A percentile compares a stretch with the other conserved stretches of the same genome.
Conservation (phyloP, 2,888 invertebrate genomes). For the Drosophila gaucha region DNA sequence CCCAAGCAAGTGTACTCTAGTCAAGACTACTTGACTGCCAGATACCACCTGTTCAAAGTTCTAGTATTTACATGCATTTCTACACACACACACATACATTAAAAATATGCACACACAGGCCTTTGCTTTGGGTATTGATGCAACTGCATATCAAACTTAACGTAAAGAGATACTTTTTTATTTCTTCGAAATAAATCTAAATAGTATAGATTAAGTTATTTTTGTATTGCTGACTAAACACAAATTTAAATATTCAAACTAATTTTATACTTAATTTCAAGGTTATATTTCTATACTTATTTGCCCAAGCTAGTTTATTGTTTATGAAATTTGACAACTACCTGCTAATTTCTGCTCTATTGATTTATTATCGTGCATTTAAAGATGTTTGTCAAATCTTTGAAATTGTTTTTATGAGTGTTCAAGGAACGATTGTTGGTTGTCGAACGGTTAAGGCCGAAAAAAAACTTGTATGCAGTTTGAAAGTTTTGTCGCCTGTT, state of each 20-base stretch:
- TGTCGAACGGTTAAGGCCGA: constrained; percentile 29
- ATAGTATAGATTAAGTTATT: too few relatives aligned
- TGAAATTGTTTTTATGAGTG: not conserved
- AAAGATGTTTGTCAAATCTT: constrained; percentile 14
- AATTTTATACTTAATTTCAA: too few relatives aligned
- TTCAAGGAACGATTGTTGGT: not conserved
- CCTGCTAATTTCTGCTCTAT: constrained; percentile 5
- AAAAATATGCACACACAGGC: not conserved
- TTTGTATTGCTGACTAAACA: too few relatives aligned
- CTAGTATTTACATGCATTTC: constrained; percentile 34
- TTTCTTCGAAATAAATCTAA: too few relatives aligned
- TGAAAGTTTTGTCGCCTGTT: constrained; percentile 64
- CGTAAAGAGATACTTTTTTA: constrained; percentile 1
- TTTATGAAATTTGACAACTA: constrained; percentile 1
- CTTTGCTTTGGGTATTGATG: constrained; percentile 5
- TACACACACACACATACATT: not conserved
- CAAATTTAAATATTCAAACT: too few relatives aligned
- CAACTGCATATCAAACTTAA: not conserved
- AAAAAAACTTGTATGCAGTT: constrained; percentile 43
- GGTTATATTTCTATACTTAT: not conserved
- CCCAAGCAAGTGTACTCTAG: constrained; percentile 19
- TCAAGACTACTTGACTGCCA: constrained; percentile 27
- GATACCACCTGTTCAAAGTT: constrained; percentile 23
- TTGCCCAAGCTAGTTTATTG: not conserved
- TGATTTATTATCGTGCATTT: constrained; percentile 14